A percentile compares a stretch with the other conserved stretches of the same genome.
These are phyloP conservation scores for Idris sp. DNA, from an alignment of 1,140 invertebrate genomes.

Conservation along the genomic window DNA sequence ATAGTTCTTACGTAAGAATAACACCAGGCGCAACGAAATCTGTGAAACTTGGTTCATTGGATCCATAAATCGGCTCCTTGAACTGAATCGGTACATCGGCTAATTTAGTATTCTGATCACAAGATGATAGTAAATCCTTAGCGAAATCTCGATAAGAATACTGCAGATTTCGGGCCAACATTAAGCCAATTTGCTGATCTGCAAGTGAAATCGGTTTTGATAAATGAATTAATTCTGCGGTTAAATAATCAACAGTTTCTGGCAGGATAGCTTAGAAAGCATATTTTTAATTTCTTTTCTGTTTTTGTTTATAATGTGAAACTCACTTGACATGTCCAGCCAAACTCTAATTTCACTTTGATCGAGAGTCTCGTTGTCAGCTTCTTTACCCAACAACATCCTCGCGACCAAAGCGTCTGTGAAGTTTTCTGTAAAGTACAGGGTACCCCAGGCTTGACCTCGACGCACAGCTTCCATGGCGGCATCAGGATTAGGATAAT, in stretches of 20 bases:
- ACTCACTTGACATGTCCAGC: slow-evolving; percentile 93
- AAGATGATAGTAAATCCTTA: slow-evolving; percentile 83
- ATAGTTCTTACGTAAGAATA: slow-evolving; percentile 93
- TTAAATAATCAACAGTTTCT: too few relatives aligned
- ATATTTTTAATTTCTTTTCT: too few relatives aligned
- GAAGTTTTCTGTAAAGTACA: slow-evolving; percentile 92
- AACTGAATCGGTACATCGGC: slow-evolving; percentile 91
- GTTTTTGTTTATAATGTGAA: background rate
- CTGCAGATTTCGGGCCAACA: slow-evolving; percentile 88
- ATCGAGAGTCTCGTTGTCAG: slow-evolving; percentile 87
- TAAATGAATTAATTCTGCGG: too few relatives aligned
- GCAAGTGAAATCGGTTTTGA: slow-evolving; percentile 55
- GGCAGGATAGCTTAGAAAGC: too few relatives aligned
- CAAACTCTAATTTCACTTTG: slow-evolving; percentile 90
- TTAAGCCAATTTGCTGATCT: slow-evolving; percentile 94
- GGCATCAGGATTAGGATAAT: slow-evolving; percentile 82
- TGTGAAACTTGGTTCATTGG: slow-evolving; percentile 91
- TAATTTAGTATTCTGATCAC: slow-evolving; percentile 87
- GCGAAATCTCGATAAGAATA: slow-evolving; percentile 89
- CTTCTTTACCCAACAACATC: slow-evolving; percentile 82
- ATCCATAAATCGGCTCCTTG: slow-evolving; percentile 91
- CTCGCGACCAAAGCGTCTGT: slow-evolving; percentile 87
- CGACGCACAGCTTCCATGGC: slow-evolving; percentile 84
- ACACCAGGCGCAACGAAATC: slow-evolving; percentile 97
- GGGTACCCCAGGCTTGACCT: slow-evolving; percentile 90